These are phyloP conservation scores for Cryptocephalus primarius DNA, from an alignment of 2,888 invertebrate genomes.

Conservation along the genomic window DNA sequence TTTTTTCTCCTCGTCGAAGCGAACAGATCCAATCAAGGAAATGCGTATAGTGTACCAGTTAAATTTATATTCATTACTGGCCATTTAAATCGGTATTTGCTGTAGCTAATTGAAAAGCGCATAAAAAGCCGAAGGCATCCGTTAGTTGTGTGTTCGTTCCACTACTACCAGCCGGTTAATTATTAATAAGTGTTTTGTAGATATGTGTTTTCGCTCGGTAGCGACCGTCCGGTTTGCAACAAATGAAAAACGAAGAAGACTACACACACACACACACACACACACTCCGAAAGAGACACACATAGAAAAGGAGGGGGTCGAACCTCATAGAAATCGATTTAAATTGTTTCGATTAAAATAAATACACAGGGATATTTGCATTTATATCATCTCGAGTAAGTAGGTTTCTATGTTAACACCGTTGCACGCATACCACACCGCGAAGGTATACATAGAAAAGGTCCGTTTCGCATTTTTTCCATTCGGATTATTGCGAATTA, in stretches of 20 bases:
- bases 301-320: too few relatives aligned
- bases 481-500: too few relatives aligned
- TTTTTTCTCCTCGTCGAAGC: conserved; percentile 1
- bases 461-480: too few relatives aligned
- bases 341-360: too few relatives aligned
- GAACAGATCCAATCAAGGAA: conserved; percentile 6
- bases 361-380: too few relatives aligned
- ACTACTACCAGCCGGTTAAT: conserved; percentile 9
- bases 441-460: too few relatives aligned
- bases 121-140: conserved; percentile 21
- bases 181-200: conserved; percentile 17
- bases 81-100: conserved; percentile 19
- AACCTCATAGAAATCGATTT: too few relatives aligned
- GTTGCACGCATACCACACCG: too few relatives aligned
- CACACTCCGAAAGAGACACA: too few relatives aligned
- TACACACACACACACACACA: too few relatives aligned
- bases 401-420: too few relatives aligned
- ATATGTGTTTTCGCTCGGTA: conserved; percentile 11
- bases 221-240: conserved; percentile 15
- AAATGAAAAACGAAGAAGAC: conserved; percentile 2
- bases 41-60: conserved; percentile 11
- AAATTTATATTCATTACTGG: conserved; percentile 21
- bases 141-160: conserved; percentile 2
- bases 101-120: conserved; percentile 20
- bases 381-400: too few relatives aligned